Evolutionary conservation across 2,797 vertebrate species (phyloP).

Genomic region (Taenioides sp.): DNA sequence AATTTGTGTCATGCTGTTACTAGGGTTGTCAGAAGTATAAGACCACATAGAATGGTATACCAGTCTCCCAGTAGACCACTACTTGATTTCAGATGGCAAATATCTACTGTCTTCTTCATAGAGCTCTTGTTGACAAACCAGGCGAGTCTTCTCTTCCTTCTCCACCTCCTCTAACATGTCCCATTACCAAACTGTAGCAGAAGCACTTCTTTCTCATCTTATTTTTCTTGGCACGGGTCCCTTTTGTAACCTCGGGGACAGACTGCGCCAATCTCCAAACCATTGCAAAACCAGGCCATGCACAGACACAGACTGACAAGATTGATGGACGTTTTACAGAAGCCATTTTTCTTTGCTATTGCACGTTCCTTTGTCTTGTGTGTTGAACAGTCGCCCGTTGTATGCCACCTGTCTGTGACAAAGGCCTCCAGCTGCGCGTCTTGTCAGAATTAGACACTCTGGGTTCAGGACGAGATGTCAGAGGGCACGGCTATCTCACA

Average conservation of each 20-base stretch:
- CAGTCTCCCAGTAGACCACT: too few relatives aligned
- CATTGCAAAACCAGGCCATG: conserved; percentile 34
- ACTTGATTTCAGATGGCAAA: background rate
- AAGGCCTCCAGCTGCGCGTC: conserved; percentile 65
- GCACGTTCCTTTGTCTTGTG: conserved; percentile 42
- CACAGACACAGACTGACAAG: conserved; percentile 35
- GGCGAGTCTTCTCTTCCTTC: background rate
- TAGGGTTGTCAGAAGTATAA: too few relatives aligned
- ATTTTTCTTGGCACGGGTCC: conserved; percentile 50
- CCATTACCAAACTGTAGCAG: conserved; percentile 8
- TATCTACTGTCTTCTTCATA: background rate
- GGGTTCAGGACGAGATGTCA: conserved; percentile 69
- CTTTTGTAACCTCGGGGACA: conserved; percentile 56
- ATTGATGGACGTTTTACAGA: conserved; percentile 33
- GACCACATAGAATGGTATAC: too few relatives aligned
- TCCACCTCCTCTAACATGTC: conserved; percentile 42
- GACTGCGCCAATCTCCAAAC: conserved; percentile 32
- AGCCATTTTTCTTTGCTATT: conserved; percentile 28
- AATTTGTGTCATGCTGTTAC: background rate
- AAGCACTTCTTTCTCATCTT: conserved; percentile 12
- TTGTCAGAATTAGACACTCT: conserved; percentile 70
- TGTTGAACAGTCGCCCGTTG: conserved; percentile 39
- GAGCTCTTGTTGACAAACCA: background rate
- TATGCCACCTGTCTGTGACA: conserved; percentile 63
- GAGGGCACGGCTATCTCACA: conserved; percentile 68